Evolutionary conservation across 2,888 invertebrate genomes (phyloP).

Genomic region (Heliconius cydno): DNA sequence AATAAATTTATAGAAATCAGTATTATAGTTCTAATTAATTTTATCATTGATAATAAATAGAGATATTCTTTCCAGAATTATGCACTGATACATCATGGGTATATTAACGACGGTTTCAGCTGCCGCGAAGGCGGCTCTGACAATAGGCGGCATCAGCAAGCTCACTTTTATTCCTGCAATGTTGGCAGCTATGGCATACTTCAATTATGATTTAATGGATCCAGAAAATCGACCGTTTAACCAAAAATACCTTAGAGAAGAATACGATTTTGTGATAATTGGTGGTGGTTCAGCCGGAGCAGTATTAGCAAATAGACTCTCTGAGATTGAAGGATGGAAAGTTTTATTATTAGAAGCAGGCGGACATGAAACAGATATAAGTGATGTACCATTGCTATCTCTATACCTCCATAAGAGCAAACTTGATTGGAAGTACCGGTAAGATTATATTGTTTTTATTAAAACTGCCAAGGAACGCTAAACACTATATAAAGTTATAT

Average conservation of each 20-base stretch:
- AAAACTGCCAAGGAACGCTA: background rate
- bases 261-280: conserved; percentile 92
- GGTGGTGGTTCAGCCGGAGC: conserved; percentile 94
- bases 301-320: conserved; percentile 91
- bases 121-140: conserved; percentile 88
- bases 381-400: conserved; percentile 93
- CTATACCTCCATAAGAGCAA: conserved; percentile 94
- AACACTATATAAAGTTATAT: background rate
- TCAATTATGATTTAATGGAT: conserved; percentile 92
- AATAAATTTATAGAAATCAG: too few relatives aligned
- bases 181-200: conserved; percentile 90
- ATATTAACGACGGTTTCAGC: conserved; percentile 80
- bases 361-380: conserved; percentile 93
- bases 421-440: conserved; percentile 95
- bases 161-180: conserved; percentile 89
- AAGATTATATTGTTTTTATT: conserved; percentile 40
- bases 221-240: conserved; percentile 92
- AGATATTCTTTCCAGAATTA: conserved; percentile 35
- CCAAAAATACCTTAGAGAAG: conserved; percentile 84
- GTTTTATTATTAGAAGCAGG: conserved; percentile 93
- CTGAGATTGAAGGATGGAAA: conserved; percentile 90
- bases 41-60: too few relatives aligned
- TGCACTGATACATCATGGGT: conserved; percentile 64
- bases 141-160: conserved; percentile 88
- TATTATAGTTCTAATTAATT: too few relatives aligned